Evolutionary conservation across 1,140 invertebrate genomes (phyloP).

Genomic region (Scaptomyza pallida): DNA sequence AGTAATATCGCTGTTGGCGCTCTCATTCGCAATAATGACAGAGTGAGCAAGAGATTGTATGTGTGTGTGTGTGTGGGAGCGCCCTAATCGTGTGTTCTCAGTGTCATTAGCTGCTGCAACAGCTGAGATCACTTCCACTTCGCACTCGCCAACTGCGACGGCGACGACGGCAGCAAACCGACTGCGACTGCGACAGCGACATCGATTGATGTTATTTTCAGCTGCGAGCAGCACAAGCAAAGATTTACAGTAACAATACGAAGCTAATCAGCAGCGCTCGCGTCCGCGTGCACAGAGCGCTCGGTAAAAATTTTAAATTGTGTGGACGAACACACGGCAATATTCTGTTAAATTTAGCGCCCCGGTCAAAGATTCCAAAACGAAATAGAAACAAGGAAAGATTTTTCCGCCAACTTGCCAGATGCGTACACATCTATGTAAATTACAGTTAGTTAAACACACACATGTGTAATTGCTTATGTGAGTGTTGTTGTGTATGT

Average conservation of each 20-base stretch:
- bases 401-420: conserved; percentile 38
- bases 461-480: background rate
- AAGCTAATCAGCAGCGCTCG: conserved; percentile 70
- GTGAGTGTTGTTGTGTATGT: background rate
- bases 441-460: conserved; percentile 1
- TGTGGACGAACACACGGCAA: conserved; percentile 38
- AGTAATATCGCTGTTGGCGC: conserved; percentile 60
- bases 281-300: conserved; percentile 67
- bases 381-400: conserved; percentile 6
- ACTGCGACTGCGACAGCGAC: conserved; percentile 3
- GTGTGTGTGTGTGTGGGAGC: conserved; percentile 64
- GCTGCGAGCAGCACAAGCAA: conserved; percentile 45
- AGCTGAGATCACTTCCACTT: conserved; percentile 71
- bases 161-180: conserved; percentile 3
- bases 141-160: conserved; percentile 23
- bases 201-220: conserved; percentile 76
- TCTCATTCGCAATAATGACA: conserved; percentile 28
- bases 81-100: conserved; percentile 67
- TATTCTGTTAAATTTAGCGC: conserved; percentile 55
- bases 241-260: conserved; percentile 80
- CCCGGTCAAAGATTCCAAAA: conserved; percentile 59
- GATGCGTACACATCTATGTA: conserved; percentile 19
- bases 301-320: conserved; percentile 52
- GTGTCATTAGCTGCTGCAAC: conserved; percentile 67
- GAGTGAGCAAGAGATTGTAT: background rate